These are phyloP conservation scores for Platalea minor DNA, from an alignment of 2,797 vertebrate species.

Conservation along the genomic window DNA sequence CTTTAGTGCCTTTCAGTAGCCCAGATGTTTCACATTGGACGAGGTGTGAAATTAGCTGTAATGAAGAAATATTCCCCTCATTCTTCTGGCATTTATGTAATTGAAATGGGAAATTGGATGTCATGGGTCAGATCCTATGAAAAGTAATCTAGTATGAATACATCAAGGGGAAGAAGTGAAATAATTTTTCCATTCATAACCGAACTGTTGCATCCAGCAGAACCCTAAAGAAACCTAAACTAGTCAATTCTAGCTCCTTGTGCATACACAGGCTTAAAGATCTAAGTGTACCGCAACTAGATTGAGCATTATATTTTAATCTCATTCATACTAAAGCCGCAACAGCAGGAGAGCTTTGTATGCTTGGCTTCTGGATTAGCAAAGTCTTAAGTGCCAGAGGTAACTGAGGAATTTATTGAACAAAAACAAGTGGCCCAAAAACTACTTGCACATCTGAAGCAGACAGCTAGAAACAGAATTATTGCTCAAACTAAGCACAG, in stretches of 20 bases:
- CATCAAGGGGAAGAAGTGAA: not conserved
- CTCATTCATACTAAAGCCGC: not conserved
- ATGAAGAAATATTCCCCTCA: not conserved
- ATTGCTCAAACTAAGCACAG: not conserved
- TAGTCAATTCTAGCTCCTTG: not conserved
- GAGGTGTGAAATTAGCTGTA: not conserved
- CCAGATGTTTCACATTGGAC: not conserved
- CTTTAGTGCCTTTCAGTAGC: not conserved
- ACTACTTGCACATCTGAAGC: not conserved
- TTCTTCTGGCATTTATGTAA: not conserved
- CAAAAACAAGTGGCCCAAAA: not conserved
- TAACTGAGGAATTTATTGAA: not conserved
- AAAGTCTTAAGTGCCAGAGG: not conserved
- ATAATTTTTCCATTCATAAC: not conserved
- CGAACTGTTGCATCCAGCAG: not conserved
- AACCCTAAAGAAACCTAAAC: not conserved
- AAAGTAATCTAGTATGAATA: not conserved
- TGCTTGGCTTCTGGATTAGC: not conserved
- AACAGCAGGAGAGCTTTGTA: not conserved
- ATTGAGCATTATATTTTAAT: not conserved
- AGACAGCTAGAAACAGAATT: not conserved
- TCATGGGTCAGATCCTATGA: not conserved
- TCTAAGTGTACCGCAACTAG: not conserved
- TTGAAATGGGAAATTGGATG: not conserved
- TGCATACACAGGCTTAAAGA: not conserved